Conservation (phyloP, 2,113 vertebrate genomes). For the Dinomys branickii region DNA sequence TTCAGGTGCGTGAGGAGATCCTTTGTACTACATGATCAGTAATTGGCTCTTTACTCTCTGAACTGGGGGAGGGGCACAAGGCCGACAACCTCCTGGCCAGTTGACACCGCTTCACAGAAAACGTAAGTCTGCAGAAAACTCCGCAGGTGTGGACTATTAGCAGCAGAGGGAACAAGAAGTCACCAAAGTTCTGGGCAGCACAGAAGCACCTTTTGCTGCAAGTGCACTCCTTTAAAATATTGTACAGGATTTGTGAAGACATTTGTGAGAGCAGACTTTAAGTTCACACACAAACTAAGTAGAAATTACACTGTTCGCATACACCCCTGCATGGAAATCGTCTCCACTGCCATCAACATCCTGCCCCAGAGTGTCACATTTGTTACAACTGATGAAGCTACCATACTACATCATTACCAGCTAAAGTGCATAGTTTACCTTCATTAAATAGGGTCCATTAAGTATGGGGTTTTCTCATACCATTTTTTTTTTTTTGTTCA, state of each 20-base stretch:
- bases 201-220: not conserved
- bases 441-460: not conserved
- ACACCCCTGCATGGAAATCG: fast-evolving
- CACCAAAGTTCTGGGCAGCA: not conserved
- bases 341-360: not conserved
- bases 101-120: not conserved
- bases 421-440: not conserved
- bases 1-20: not conserved
- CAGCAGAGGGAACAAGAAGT: not conserved
- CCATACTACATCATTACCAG: not conserved
- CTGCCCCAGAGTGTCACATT: no score
- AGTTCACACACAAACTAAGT: not conserved
- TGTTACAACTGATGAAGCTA: not conserved
- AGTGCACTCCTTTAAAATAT: not conserved
- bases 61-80: not conserved
- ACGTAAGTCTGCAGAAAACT: not conserved
- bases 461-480: not conserved
- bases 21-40: not conserved
- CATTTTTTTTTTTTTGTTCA: not conserved
- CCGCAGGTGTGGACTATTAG: not conserved
- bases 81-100: not conserved
- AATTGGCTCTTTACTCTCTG: not conserved
- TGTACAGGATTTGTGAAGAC: not conserved
- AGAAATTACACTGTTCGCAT: not conserved
- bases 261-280: not conserved